Evolutionary conservation across 2,888 invertebrate genomes (phyloP), one percentile per base, ranked within the genome.

Genomic region (Limnephilus lunatus): DNA sequence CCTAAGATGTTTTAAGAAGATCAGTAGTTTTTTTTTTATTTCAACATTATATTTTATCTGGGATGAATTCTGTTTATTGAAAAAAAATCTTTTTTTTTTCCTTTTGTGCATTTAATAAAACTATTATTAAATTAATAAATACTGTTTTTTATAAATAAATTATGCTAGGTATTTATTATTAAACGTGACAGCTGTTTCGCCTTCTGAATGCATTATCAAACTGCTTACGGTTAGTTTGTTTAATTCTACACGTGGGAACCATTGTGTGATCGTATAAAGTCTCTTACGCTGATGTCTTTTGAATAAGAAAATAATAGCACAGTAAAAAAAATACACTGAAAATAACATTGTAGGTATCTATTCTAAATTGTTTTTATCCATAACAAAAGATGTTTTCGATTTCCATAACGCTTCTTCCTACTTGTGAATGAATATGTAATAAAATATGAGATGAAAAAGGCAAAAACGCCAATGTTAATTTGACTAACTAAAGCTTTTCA

Each of bases 401-500:
- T 68, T 68, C 25, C 53, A 68, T 68, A 68, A 25, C 7, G 53
- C 53, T 19, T 68, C 25, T 25, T 68, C 7, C 53, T 68, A 19
- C 53, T 19, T 68, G 53, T 68, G 53, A 68, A 68, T 19, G 53
- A 68, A 68, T 19, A 68, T 68, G 2, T 68, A 68, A 25, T 68
- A 68, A 68, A 68, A 68, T 68, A 25, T 68, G 53, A 68, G 25
- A 68, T 25, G 53, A 68, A 68, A 68, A 68, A 68, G 53, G 14
- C 53, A 68, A 68, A 68, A 68, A 68, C 53, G 31, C 82, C 30
- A 82, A 68, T 68, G 53, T 68, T n/a, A 85, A 85, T 88, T 35
- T 88, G 32, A 80, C 68, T 80, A 53, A 88, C 80, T 80, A n/a
- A 68, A 80, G 88, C 88, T 88, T 81, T 88, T 88, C 31, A 88